Evolutionary conservation across 2,888 invertebrate genomes (phyloP).

Genomic region (Sericinus montela): DNA sequence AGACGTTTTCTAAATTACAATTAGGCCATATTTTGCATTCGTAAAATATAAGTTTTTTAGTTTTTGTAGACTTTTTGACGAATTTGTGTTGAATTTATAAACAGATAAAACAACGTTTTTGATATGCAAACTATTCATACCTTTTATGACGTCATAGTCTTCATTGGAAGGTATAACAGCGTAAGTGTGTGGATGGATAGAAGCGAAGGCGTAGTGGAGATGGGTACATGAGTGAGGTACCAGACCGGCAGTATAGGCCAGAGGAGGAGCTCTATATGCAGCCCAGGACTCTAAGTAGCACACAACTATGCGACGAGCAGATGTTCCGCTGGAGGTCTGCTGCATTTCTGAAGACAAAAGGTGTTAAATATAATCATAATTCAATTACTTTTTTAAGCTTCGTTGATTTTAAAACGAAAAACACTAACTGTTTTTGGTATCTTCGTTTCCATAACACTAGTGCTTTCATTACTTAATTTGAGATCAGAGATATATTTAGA

Average conservation of each 20-base stretch:
- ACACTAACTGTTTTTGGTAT: too few species aligned
- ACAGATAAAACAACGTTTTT: too few species aligned
- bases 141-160: constrained; percentile 85
- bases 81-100: too few species aligned
- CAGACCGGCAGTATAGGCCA: constrained; percentile 81
- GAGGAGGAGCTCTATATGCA: constrained; percentile 82
- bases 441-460: too few species aligned
- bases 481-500: too few species aligned
- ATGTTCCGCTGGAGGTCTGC: constrained; percentile 46
- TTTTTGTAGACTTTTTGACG: too few species aligned
- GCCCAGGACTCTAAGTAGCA: constrained; percentile 86
- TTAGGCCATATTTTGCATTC: too few species aligned
- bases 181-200: constrained; percentile 82
- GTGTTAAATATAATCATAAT: not conserved
- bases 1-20: too few species aligned
- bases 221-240: constrained; percentile 86
- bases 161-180: constrained; percentile 82
- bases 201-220: constrained; percentile 85
- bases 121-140: constrained; percentile 43
- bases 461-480: too few species aligned
- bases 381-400: too few species aligned
- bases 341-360: constrained; percentile 50
- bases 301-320: constrained; percentile 70
- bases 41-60: too few species aligned
- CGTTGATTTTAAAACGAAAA: too few species aligned